These are phyloP conservation scores for Lycocerus yunnanus DNA, from an alignment of 2,888 invertebrate species.

Conservation along the genomic window DNA sequence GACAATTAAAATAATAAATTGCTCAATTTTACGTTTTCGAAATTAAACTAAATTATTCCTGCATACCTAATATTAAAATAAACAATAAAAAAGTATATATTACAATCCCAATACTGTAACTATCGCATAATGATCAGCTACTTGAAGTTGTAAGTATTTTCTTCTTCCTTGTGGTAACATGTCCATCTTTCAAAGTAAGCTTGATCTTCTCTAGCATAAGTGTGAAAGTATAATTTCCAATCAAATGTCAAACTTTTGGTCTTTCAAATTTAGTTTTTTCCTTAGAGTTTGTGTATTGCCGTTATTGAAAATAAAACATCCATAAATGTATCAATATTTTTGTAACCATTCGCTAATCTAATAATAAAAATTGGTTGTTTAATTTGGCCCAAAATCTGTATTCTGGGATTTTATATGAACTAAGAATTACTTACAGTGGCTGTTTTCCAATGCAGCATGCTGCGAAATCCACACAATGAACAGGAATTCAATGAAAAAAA, in stretches of 20 bases:
- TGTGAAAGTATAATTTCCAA: constrained; percentile 72
- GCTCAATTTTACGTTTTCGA: too few species aligned
- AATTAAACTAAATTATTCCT: background rate
- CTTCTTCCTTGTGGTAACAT: constrained; percentile 67
- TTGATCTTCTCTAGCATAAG: constrained; percentile 73
- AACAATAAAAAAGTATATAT: background rate
- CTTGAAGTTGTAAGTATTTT: constrained; percentile 50
- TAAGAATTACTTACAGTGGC: constrained; percentile 55
- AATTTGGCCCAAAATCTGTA: too few species aligned
- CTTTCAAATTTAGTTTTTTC: constrained; percentile 55
- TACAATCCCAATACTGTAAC: background rate
- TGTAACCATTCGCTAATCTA: constrained; percentile 79
- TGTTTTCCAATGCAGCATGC: constrained; percentile 54
- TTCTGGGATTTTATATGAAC: background rate
- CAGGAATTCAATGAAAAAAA: constrained; percentile 66
- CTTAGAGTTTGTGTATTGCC: constrained; percentile 63
- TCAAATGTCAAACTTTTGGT: constrained; percentile 62
- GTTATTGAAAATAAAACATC: constrained; percentile 64
- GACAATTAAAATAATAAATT: too few species aligned
- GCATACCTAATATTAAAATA: background rate
- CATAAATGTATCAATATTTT: constrained; percentile 78
- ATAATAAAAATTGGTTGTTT: constrained; percentile 29
- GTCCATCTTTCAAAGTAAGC: constrained; percentile 77
- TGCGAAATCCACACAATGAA: constrained; percentile 62
- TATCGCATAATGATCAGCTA: constrained; percentile 42